These are phyloP conservation scores for Melanaphis sacchari DNA, from an alignment of 1,140 invertebrate species.

Conservation along the genomic window DNA sequence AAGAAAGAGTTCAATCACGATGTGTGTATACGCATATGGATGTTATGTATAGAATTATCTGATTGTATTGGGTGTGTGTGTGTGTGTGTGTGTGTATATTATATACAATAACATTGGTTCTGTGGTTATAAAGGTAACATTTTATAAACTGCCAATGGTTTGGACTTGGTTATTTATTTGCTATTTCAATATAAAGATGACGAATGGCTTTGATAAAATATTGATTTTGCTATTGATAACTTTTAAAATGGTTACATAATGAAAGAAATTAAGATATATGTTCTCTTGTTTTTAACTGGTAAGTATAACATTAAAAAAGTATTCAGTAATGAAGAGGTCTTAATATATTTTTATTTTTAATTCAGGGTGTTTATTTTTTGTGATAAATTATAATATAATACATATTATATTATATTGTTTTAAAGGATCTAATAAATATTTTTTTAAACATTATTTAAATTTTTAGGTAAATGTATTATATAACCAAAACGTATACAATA, in stretches of 20 bases:
- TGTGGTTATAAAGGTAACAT: neutral
- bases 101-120: neutral
- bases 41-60: neutral
- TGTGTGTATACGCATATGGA: too few relatives aligned
- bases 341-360: neutral
- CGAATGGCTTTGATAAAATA: neutral
- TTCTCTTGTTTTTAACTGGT: neutral
- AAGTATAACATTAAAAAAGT: neutral
- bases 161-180: neutral
- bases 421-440: neutral
- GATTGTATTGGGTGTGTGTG: neutral
- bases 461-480: too few relatives aligned
- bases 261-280: too few relatives aligned
- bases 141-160: neutral
- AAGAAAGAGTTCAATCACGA: conserved; percentile 14
- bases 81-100: too few relatives aligned
- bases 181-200: neutral
- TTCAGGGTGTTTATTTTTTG: neutral
- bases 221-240: too few relatives aligned
- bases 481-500: too few relatives aligned
- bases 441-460: neutral
- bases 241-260: too few relatives aligned
- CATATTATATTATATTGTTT: neutral
- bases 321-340: neutral
- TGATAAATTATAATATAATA: neutral